A percentile compares a stretch with the other conserved stretches of the same genome.
These are phyloP conservation scores for Pteruthius melanotis DNA, from an alignment of 2,113 vertebrate genomes.

Conservation along the genomic window DNA sequence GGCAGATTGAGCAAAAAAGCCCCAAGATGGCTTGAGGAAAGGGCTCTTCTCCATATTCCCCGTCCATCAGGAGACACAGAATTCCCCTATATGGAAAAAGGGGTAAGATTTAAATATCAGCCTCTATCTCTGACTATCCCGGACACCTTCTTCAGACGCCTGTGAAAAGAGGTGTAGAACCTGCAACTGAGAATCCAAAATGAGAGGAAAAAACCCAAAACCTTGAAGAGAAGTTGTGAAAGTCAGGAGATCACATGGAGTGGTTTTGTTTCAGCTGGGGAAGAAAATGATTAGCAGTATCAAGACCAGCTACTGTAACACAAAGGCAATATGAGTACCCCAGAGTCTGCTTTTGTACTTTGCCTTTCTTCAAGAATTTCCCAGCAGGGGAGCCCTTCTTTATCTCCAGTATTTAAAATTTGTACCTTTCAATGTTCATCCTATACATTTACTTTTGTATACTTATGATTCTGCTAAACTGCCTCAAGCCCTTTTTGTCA, in stretches of 20 bases:
- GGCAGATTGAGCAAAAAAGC: background rate
- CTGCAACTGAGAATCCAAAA: constrained; percentile 22
- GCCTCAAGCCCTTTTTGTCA: background rate
- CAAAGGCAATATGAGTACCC: background rate
- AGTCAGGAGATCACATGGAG: background rate
- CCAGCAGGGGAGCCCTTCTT: background rate
- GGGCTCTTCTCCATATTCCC: background rate
- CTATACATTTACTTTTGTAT: background rate
- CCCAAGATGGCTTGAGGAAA: background rate
- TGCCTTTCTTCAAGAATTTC: background rate
- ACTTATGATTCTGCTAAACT: background rate
- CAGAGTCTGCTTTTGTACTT: background rate
- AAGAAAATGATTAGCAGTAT: background rate
- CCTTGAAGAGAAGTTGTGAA: background rate
- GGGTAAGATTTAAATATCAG: background rate
- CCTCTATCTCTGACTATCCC: background rate
- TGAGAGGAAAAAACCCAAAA: background rate
- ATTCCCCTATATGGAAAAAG: background rate
- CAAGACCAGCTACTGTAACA: background rate
- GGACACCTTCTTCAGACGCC: background rate
- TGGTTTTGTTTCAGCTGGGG: background rate
- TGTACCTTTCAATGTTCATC: background rate
- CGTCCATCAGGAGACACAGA: background rate
- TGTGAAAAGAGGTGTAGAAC: background rate
- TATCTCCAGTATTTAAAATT: background rate